Conservation (phyloP, 2,113 vertebrate species). For the Platanista minor region DNA sequence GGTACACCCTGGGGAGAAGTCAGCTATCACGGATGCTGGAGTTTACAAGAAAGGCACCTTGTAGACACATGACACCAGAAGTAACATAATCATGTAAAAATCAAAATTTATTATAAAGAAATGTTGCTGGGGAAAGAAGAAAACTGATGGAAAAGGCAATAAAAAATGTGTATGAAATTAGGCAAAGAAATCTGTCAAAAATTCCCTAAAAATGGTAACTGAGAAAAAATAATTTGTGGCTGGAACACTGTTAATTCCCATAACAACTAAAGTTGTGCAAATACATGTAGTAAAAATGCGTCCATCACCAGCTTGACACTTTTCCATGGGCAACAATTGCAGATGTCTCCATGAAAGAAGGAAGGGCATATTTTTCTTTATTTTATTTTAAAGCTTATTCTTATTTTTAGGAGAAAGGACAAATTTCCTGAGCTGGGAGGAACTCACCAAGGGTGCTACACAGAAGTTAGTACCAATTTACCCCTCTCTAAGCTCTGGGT, state of each 20-base stretch:
- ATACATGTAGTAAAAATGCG: background rate
- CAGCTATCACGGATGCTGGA: background rate
- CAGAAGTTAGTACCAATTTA: background rate
- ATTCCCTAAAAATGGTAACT: background rate
- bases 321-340: background rate
- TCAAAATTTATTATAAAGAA: background rate
- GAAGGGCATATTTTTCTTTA: background rate
- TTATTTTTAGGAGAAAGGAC: background rate
- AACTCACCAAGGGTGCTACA: background rate
- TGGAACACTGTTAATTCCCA: background rate
- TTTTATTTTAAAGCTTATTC: slow-evolving; percentile 4
- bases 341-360: background rate
- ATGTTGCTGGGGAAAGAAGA: background rate
- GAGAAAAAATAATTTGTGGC: background rate
- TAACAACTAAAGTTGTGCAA: background rate
- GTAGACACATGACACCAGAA: background rate
- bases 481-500: background rate
- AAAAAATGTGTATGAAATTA: background rate
- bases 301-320: background rate
- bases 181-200: background rate
- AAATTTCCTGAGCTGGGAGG: background rate
- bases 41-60: background rate
- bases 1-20: background rate
- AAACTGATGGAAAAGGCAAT: background rate
- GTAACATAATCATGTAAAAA: background rate